phyloP scores from a whole-genome alignment of 2,113 vertebrate species.

The Anas platyrhynchos region DNA sequence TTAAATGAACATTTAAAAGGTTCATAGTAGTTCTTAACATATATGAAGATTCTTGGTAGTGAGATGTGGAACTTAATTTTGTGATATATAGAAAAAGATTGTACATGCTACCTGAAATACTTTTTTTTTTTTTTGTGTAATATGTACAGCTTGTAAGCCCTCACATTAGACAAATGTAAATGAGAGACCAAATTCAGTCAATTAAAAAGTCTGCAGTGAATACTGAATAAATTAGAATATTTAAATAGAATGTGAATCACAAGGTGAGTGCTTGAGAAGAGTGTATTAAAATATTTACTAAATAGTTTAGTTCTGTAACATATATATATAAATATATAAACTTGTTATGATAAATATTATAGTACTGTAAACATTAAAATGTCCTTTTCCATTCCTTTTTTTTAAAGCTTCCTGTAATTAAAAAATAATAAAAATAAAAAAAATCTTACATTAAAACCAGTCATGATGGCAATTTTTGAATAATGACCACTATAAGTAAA shows the following conservation, averaged over 20 bases:
- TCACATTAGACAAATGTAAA: not conserved
- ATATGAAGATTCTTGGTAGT: accelerated
- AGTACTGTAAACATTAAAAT: not conserved
- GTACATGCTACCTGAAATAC: not conserved
- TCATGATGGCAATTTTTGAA: not conserved
- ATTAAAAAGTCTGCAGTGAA: not conserved
- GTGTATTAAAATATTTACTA: not conserved
- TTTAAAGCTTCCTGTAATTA: not conserved
- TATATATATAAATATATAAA: not conserved
- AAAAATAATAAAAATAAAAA: not conserved
- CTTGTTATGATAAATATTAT: not conserved
- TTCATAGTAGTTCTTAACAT: not conserved
- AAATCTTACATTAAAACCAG: not conserved
- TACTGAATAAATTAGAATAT: not conserved
- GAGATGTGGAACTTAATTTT: not conserved
- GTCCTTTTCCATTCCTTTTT: not conserved
- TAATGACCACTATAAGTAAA: not conserved
- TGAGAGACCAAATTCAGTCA: not conserved
- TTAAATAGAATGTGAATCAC: not conserved
- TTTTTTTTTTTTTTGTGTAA: not conserved
- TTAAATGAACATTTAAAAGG: not conserved
- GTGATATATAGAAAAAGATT: not conserved
- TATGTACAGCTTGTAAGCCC: not conserved
- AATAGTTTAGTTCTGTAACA: not conserved
- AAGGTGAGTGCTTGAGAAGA: not conserved